Evolutionary conservation across 1,140 invertebrate species (phyloP), one percentile per base, ranked within the genome.

Genomic region (Drosophila teissieri): DNA sequence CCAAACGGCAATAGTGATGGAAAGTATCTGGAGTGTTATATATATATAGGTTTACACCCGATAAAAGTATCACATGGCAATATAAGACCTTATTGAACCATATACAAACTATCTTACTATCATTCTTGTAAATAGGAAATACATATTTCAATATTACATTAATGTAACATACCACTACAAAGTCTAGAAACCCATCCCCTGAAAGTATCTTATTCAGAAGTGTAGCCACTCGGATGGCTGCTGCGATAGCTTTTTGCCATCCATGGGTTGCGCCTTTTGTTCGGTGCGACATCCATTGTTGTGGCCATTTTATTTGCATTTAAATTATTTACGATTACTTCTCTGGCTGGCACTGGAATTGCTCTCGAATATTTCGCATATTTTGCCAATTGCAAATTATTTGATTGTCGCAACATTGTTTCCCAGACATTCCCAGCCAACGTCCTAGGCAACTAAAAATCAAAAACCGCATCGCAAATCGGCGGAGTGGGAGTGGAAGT

Each of bases 361-460:
- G 45, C 74, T 64, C 61, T 55, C 31, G 72, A 58, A 77, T 83
- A 73, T 74, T 83, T 45, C 68, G 73, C 81, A 88, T 83, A 89
- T 61, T 86, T 83, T 79, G 79, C 52, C 83, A 83, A 88, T 88
- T 86, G 84, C 76, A 88, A 88, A 86, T 88, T 79, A 86, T 83
- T 86, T 86, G 83, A 83, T 88, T 83, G 83, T 74, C 61, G 80
- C 76, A 65, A 84, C 73, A 83, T 83, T 84, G 80, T 75, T 84
- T 62, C 40, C n/a, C 68, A 68, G 79, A 78, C 73, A 80, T 46
- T 61, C 57, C 34, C 37, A 46, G 11, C 31, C n/a, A n/a, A n/a
- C n/a, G n/a, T n/a, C n/a, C 31, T 19, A 15, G 60, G 17, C 60
- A 63, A 63, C 60, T 15, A 8, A 24, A 31, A 65, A 67, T 49